Evolutionary conservation across 2,113 vertebrate species (phyloP), one percentile per base, ranked within the genome.

Genomic region (Oreochromis tanganicae): DNA sequence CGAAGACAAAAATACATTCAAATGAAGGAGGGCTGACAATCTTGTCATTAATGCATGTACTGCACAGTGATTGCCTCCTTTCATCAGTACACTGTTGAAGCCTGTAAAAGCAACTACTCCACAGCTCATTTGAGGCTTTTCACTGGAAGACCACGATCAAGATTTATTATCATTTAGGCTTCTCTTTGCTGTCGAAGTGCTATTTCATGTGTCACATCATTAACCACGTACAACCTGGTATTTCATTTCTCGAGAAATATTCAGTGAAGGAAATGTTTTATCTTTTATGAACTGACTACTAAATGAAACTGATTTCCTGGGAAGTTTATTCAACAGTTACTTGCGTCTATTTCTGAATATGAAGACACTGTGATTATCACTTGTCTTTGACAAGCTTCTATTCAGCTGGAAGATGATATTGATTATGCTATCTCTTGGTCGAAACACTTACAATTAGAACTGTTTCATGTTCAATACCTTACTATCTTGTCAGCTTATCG

Each of bases 61-160:
- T 79, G 80, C 43, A 52, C 43, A 1, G 56, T 89, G 93, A 93
- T 92, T 92, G 85, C 92, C 57, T 80, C 85, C 80, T 90, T 94
- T 94, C 91, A 94, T 94, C 91, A 82, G 85, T 2, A 32, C 41
- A 29, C 71, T 52, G 83, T 83, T 32, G 59, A 87, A 84, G 80
- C 82, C 61, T 41, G 41, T 68, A 61, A 85, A 89, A 73, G 83
- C 84, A 24, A 43, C 54, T 52, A 29, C 32, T 59, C 6, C 24
- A 8, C 6, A 4, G 57, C 86, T 92, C 92, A 85, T 89, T 92
- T 88, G 87, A 55, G 46, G 89, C 90, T 90, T 94, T 92, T 95
- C 91, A 92, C n/a, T 82, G 84, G 27, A 89, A 82, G 36, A 57
- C 21, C 43, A 21, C 34, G 73, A 93, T 92, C 34, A 75, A 57